Base-by-base conservation (phyloP, 2,797 vertebrate species). In the Notolepis coatsorum region DNA sequence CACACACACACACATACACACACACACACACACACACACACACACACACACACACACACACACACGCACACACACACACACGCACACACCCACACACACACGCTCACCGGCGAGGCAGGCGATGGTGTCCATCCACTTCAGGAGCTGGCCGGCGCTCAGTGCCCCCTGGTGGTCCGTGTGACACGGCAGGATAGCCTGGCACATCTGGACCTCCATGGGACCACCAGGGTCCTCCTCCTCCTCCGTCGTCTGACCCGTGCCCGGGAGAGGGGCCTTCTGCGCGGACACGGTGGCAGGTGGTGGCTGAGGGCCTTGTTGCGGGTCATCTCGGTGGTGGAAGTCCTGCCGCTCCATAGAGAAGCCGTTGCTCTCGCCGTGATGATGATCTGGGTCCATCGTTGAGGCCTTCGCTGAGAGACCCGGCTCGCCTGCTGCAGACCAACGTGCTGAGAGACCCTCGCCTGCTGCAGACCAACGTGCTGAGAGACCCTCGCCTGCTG, bases 101-200 rank as follows among this genome's bases (percentile, higher is more conserved):
- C 12, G 30, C 70, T 56, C 25, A 91, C 93, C 91, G 23, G 89
- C 90, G 24, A 93, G 81, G 75, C 90, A 93, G 63, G 91, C 91
- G 1, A 82, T 64, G 47, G 75, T 81, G 58, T 92, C 90, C 53
- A 92, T 89, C 91, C 92, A 91, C 41, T 87, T 79, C 38, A 93
- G 91, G 41, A 93, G 89, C 77, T 92, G 90, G 28, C 86, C 91
- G 0, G 89, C 85, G 61, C 84, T 82, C 62, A 94, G 90, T 62
- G 84, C 67, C 0, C 90, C 90, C n/a, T 65, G 78, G 43, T 81
- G 54, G 71, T 84, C 67, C 25, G 84, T 77, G 53, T 92, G 92
- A 1, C 68, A 81, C 0, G 89, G 90, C 52, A 81, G 57, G 31
- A 93, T 53, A n/a, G 80, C 59, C 61, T 86, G 91, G 69, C 87